Evolutionary conservation across 2,797 vertebrate genomes (phyloP).

Genomic region (Heteromormyrus szaboi): DNA sequence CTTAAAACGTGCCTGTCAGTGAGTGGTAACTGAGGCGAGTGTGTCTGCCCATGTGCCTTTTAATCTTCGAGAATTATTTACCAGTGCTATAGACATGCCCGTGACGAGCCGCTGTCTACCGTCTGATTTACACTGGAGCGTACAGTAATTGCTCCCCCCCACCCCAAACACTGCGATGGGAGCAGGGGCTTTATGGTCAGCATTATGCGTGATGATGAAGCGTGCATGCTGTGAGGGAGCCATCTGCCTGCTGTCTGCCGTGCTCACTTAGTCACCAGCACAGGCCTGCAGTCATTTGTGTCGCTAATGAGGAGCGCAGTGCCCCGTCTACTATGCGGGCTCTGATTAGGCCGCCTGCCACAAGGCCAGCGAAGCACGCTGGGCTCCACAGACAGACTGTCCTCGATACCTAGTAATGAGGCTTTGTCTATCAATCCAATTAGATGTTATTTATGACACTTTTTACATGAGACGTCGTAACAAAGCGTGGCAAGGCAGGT

Average conservation of each 20-base stretch:
- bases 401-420: neutral
- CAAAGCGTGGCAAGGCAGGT: neutral
- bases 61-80: neutral
- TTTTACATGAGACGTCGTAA: neutral
- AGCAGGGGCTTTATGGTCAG: neutral
- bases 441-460: neutral
- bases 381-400: neutral
- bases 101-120: neutral
- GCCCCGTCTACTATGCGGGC: neutral
- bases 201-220: constrained; percentile 16
- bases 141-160: neutral
- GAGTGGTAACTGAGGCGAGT: neutral
- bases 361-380: neutral
- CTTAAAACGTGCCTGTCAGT: neutral
- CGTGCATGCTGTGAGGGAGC: neutral
- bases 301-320: neutral
- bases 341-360: neutral
- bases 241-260: constrained; percentile 11
- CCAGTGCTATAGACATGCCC: neutral
- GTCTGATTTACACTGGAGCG: neutral
- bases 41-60: neutral
- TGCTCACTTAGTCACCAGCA: neutral
- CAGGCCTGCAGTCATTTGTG: neutral
- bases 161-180: neutral
- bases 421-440: neutral